Conservation (phyloP, 2,113 vertebrate species). For the Oceanodroma tethys region DNA sequence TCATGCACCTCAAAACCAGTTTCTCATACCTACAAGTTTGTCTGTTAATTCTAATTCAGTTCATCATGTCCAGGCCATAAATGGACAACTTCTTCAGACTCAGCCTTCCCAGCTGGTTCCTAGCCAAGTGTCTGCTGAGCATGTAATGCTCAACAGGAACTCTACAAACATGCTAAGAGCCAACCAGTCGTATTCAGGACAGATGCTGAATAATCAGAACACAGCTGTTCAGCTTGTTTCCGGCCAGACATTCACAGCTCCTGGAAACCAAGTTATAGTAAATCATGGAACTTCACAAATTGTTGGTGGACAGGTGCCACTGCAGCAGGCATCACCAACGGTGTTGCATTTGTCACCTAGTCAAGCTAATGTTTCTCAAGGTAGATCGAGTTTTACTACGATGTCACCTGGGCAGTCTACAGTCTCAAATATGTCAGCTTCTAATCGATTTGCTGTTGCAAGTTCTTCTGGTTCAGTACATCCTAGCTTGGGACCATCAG, state of each 20-base stretch:
- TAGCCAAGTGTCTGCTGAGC: constrained; percentile 77
- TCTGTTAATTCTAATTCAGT: constrained; percentile 84
- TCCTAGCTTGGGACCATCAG: constrained; percentile 65
- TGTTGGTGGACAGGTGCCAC: constrained; percentile 78
- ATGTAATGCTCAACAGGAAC: constrained; percentile 79
- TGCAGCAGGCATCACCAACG: constrained; percentile 79
- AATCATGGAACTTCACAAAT: constrained; percentile 84
- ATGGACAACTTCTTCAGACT: constrained; percentile 83
- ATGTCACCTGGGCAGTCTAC: constrained; percentile 68
- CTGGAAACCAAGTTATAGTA: constrained; percentile 87
- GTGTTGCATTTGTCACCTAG: constrained; percentile 82
- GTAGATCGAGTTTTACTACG: constrained; percentile 72
- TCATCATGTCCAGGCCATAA: constrained; percentile 86
- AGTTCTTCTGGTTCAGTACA: constrained; percentile 78
- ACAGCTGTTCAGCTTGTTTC: constrained; percentile 87
- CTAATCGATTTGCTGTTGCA: constrained; percentile 80
- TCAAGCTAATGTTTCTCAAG: constrained; percentile 76
- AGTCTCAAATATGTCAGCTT: constrained; percentile 73
- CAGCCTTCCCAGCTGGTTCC: constrained; percentile 77
- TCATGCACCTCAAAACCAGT: constrained; percentile 86
- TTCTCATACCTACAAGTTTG: constrained; percentile 86
- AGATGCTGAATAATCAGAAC: constrained; percentile 87
- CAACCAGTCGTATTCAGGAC: constrained; percentile 80
- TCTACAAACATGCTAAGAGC: constrained; percentile 79
- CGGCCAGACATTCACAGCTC: constrained; percentile 84